Conservation (phyloP, 2,888 invertebrate genomes). For the Trichogramma evanescens region DNA sequence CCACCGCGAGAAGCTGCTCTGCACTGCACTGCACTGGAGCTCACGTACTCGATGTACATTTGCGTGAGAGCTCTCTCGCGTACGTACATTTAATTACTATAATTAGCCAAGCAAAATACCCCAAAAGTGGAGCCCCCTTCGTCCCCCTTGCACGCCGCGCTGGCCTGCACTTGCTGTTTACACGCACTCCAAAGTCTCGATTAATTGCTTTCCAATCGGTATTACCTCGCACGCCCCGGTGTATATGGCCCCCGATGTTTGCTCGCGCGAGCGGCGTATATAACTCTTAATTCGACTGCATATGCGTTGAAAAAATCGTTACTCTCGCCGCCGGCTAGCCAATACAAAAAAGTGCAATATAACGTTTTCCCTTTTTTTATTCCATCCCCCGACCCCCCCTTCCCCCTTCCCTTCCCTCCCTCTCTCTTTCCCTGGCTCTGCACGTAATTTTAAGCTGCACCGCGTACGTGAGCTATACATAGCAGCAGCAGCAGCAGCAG, state of each 20-base stretch:
- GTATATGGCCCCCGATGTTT: no score
- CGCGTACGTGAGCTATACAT: background rate
- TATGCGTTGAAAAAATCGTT: slow-evolving; percentile 3
- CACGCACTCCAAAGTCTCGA: background rate
- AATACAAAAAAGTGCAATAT: background rate
- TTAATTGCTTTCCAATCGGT: slow-evolving; percentile 14
- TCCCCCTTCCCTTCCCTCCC: background rate
- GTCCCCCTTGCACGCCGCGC: background rate
- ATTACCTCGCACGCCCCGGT: background rate
- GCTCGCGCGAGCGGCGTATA: no score
- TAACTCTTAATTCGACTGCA: no score
- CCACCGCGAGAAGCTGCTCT: no score
- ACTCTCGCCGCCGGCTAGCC: background rate
- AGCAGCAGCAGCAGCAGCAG: no score
- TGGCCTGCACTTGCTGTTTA: background rate
- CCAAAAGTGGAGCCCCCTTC: slow-evolving; percentile 3
- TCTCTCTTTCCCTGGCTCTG: background rate
- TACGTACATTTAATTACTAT: slow-evolving; percentile 15
- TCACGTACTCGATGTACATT: background rate
- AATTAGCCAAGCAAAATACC: slow-evolving; percentile 9
- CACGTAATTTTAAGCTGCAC: background rate
- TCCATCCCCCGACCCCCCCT: background rate
- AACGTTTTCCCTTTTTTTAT: background rate
- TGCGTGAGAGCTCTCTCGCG: background rate
- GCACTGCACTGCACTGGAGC: no score